Conservation (phyloP, 2,113 vertebrate species). For the Odontophorus gujanensis region DNA sequence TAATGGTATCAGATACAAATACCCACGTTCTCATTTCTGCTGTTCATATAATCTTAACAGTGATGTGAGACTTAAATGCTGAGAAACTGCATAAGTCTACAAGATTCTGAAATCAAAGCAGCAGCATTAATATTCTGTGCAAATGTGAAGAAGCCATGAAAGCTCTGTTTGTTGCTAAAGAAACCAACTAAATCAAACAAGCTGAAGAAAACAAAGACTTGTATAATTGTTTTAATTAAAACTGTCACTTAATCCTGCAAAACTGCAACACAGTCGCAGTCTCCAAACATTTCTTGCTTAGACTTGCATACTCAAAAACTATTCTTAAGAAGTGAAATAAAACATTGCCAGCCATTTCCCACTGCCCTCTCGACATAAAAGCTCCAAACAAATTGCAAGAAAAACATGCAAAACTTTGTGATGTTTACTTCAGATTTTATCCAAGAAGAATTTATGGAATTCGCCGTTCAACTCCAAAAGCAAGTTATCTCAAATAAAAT, state of each 20-base stretch:
- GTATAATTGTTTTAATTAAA: slow-evolving; percentile 71
- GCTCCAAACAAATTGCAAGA: slow-evolving; percentile 44
- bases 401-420: slow-evolving; percentile 49
- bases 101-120: slow-evolving; percentile 22
- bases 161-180: slow-evolving; percentile 53
- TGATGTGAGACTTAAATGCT: not conserved
- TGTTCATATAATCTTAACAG: not conserved
- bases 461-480: not conserved
- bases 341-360: slow-evolving; percentile 42
- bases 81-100: not conserved
- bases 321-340: slow-evolving; percentile 27
- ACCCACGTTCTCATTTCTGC: not conserved
- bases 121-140: slow-evolving; percentile 18
- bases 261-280: not conserved
- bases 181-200: slow-evolving; percentile 47
- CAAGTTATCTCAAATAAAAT: slow-evolving; percentile 30
- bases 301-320: not conserved
- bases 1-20: not conserved
- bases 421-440: slow-evolving; percentile 65
- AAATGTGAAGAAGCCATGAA: slow-evolving; percentile 42
- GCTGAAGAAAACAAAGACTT: slow-evolving; percentile 57
- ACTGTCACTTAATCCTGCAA: slow-evolving; percentile 52
- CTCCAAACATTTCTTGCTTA: slow-evolving; percentile 24
- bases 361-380: slow-evolving; percentile 6
- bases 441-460: slow-evolving; percentile 51